Base-by-base conservation (phyloP, 2,797 vertebrate genomes). In the Arnoldichthys spilopterus region DNA sequence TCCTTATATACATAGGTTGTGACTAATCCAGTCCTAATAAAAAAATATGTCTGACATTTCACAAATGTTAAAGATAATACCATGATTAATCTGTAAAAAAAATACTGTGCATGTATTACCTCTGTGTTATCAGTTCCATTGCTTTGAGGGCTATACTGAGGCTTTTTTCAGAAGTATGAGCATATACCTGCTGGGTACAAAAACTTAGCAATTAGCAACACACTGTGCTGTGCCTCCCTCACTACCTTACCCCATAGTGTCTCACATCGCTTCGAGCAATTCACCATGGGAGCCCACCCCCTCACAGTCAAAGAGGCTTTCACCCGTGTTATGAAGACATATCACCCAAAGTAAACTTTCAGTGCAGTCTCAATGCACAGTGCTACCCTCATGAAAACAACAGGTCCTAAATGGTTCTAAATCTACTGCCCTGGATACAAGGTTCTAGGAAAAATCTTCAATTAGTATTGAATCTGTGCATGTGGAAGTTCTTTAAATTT, bases 171-270 rank as follows among this genome's bases (percentile, higher is more conserved):
- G 34, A 66, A 62, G 49, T 43, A 8, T 78, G 58, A 63, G 49
- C 37, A 40, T 69, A 63, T 76, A 53, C 53, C 81, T 6, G 20
- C 72, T 71, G 62, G 68, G 34, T 30, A 67, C 53, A 76, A 80
- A 81, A 79, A 71, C 59, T 68, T 37, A 64, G 81, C 79, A 76
- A 84, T 84, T 84, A 84, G 78, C 72, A 18, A 78, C 82, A 75
- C 72, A 71, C 82, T 71, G 78, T 58, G 78, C 75, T 58, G 78
- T 84, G 59, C 66, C 76, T 24, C 77, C 67, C 53, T 84, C 40
- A 49, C 28, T 74, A 70, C 82, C 56, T 71, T 37, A 58, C 74
- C 66, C 30, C 69, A 84, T 58, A 66, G 34, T 43, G 78, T 26
- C 51, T 79, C 40, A 34, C 68, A 78, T 40, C 45, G 68, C 80